Base-by-base conservation (phyloP, 2,113 vertebrate genomes). In the Malurus melanocephalus region DNA sequence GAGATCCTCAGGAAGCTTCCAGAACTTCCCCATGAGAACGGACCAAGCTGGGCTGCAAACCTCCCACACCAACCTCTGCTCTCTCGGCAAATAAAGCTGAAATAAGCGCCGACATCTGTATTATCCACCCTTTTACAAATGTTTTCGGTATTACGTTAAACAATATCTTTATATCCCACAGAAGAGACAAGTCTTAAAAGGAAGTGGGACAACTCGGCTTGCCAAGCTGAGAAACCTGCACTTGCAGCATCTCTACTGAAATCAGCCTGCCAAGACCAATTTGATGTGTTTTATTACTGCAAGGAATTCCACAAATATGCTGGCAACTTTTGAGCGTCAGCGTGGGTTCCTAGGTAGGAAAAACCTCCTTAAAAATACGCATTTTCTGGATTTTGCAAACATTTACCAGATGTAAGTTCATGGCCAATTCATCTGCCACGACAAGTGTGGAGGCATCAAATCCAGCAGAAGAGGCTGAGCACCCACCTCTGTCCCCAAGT, bases 401-500 rank as follows among this genome's bases (percentile, higher is more conserved):
- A 96, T 97, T 97, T 97, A 98, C 97, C 98, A 99, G 98, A 98
- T 98, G 98, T 96, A 96, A 98, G 97, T 96, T 97, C 96, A 96
- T 43, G 87, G 96, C 98, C 61, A 68, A 98, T 97, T 98, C 97
- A 97, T 98, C 97, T 97, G 95, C 97, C 95, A 95, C 93, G 95
- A 95, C 95, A 98, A 98, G 96, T 95, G 97, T 96, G 96, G 81
- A 98, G 98, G 98, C 98, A 98, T 95, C 95, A 96, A 96, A 96
- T 94, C 96, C 87, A 96, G 96, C 91, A 95, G 92, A 96, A 93
- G 88, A 91, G 89, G 91, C 90, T 95, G 92, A 94, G 94, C 93
- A 96, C 93, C 88, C 80, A 96, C 92, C 92, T 95, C 92, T 72
- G 77, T 69, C 65, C 38, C 38, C 38, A 38, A 35, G 1, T 35